These are phyloP conservation scores for Taeniopygia guttata DNA, from an alignment of 2,797 vertebrate species.

Conservation along the genomic window DNA sequence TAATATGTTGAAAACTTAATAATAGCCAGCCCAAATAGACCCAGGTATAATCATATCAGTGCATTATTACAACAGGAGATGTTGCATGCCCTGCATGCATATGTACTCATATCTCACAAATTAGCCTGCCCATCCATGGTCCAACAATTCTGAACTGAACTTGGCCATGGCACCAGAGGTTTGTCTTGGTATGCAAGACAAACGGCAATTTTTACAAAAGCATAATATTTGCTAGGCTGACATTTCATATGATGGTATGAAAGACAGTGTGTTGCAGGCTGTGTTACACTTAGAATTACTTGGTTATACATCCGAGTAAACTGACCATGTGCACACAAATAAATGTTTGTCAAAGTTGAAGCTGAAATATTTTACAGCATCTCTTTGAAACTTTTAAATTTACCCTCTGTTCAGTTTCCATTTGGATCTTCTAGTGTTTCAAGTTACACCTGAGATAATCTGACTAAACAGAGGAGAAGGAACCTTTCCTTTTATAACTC, in stretches of 20 bases:
- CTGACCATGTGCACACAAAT: not conserved
- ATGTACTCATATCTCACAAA: not conserved
- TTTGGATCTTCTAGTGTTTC: not conserved
- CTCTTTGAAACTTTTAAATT: not conserved
- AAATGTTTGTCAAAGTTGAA: not conserved
- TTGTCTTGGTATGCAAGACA: not conserved
- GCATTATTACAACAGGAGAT: not conserved
- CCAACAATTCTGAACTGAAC: not conserved
- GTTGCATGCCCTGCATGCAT: not conserved
- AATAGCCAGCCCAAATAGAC: not conserved
- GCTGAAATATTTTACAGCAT: not conserved
- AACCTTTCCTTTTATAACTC: not conserved
- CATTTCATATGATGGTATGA: not conserved
- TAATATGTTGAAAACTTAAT: not conserved
- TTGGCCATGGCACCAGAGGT: not conserved
- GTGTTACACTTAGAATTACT: not conserved
- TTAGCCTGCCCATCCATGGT: fast-evolving
- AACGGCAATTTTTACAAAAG: not conserved
- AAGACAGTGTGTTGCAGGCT: not conserved
- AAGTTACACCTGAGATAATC: not conserved
- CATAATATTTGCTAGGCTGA: not conserved
- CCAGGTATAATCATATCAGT: not conserved
- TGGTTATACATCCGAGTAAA: not conserved
- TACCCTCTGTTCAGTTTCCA: not conserved
- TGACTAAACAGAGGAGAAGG: not conserved